Evolutionary conservation across 2,113 vertebrate species (phyloP).

Genomic region (Apodemus sylvaticus): DNA sequence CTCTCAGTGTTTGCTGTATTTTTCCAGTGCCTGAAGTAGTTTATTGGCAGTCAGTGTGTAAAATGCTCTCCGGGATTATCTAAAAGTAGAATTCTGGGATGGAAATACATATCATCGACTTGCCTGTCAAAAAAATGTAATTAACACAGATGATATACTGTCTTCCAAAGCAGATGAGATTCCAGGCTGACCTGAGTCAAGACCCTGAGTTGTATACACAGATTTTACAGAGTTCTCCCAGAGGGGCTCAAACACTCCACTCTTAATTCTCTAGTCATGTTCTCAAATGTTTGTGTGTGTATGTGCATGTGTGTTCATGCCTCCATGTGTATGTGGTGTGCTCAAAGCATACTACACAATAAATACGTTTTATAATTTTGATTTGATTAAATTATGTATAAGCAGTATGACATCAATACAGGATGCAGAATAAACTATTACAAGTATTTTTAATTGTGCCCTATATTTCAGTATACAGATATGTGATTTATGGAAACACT

Average conservation of each 20-base stretch:
- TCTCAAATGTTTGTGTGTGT: not conserved
- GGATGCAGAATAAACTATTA: not conserved
- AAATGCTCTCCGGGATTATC: conserved; percentile 58
- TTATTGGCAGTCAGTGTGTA: conserved; percentile 65
- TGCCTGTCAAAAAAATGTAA: conserved; percentile 60
- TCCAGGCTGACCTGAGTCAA: not conserved
- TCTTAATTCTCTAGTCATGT: not conserved
- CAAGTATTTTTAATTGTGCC: not conserved
- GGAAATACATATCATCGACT: conserved; percentile 37
- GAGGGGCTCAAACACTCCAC: not conserved
- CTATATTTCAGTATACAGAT: not conserved
- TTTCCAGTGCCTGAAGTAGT: conserved; percentile 50
- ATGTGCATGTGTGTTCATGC: accelerated
- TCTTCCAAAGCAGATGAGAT: conserved; percentile 44
- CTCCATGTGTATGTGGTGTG: not conserved
- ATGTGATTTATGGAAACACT: not conserved
- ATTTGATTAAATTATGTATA: not conserved
- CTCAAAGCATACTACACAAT: not conserved
- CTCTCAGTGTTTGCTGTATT: conserved; percentile 43
- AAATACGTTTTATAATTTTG: not conserved
- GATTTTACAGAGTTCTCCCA: not conserved
- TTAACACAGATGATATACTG: conserved; percentile 38
- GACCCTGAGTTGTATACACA: not conserved
- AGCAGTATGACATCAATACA: not conserved
- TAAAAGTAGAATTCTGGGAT: conserved; percentile 62